Percentiles rank a stretch among this genome's conserved stretches.
These are phyloP conservation scores for Pyrrhosoma nymphula DNA, from an alignment of 2,888 invertebrate genomes.

Conservation along the genomic window DNA sequence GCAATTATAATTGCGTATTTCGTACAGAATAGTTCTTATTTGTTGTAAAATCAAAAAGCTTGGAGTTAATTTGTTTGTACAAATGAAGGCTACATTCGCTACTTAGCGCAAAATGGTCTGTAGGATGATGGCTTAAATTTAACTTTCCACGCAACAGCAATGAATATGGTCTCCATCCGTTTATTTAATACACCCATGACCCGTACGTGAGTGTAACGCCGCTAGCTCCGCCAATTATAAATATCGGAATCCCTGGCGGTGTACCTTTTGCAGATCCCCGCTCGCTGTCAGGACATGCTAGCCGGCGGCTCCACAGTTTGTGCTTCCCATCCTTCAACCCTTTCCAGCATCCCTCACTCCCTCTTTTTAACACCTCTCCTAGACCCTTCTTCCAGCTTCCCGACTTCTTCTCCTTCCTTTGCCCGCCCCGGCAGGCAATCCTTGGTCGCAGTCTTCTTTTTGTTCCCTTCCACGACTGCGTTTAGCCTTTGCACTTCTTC, in stretches of 20 bases:
- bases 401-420: not conserved
- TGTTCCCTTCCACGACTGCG: not conserved
- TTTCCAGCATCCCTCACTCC: not conserved
- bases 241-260: not conserved
- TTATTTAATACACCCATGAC: too few relatives aligned
- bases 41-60: too few relatives aligned
- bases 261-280: not conserved
- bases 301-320: not conserved
- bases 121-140: too few relatives aligned
- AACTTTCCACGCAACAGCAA: too few relatives aligned
- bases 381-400: not conserved
- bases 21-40: too few relatives aligned
- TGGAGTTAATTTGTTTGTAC: too few relatives aligned
- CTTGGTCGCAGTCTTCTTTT: not conserved
- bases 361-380: not conserved
- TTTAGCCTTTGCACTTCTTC: not conserved
- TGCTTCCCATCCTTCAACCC: not conserved
- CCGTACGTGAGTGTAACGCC: not conserved
- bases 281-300: not conserved
- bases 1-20: too few relatives aligned
- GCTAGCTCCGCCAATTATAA: not conserved
- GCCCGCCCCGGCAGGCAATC: too few relatives aligned
- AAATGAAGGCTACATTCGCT: too few relatives aligned
- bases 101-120: too few relatives aligned
- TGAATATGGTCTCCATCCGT: too few relatives aligned